These are phyloP conservation scores for Peribatodes rhomboidaria DNA, from an alignment of 2,888 invertebrate genomes.

Conservation along the genomic window DNA sequence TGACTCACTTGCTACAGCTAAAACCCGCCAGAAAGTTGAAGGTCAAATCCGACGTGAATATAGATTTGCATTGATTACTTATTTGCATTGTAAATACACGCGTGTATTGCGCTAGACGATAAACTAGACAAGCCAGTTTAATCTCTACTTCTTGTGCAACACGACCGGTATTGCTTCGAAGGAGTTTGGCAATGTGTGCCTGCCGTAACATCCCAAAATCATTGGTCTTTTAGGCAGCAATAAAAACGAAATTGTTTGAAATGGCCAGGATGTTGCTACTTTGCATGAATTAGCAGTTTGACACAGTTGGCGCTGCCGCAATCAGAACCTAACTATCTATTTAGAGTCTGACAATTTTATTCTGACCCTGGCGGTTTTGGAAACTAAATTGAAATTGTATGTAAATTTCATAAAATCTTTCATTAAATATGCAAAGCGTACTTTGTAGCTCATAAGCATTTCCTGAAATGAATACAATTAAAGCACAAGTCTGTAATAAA, in stretches of 20 bases:
- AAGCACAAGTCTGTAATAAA: too few species aligned
- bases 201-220: constrained; percentile 14
- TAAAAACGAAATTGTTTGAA: constrained; percentile 25
- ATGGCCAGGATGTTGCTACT: constrained; percentile 28
- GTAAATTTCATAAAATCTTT: constrained; percentile 1
- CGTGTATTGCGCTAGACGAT: constrained; percentile 32
- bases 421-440: background rate
- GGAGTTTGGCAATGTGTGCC: constrained; percentile 3
- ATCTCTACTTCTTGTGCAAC: constrained; percentile 18
- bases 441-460: background rate
- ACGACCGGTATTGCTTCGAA: constrained; percentile 14
- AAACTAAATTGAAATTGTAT: constrained; percentile 10
- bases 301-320: constrained; percentile 21
- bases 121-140: constrained; percentile 29
- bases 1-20: constrained; percentile 56
- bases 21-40: constrained; percentile 52
- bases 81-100: constrained; percentile 55
- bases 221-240: constrained; percentile 26
- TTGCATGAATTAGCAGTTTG: constrained; percentile 36
- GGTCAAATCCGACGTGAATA: constrained; percentile 50
- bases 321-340: constrained; percentile 18
- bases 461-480: too few species aligned
- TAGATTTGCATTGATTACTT: constrained; percentile 57
- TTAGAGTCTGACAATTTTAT: constrained; percentile 15
- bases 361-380: background rate